phyloP scores from a whole-genome alignment of 2,113 vertebrate species.

The Coracopsis vasa region DNA sequence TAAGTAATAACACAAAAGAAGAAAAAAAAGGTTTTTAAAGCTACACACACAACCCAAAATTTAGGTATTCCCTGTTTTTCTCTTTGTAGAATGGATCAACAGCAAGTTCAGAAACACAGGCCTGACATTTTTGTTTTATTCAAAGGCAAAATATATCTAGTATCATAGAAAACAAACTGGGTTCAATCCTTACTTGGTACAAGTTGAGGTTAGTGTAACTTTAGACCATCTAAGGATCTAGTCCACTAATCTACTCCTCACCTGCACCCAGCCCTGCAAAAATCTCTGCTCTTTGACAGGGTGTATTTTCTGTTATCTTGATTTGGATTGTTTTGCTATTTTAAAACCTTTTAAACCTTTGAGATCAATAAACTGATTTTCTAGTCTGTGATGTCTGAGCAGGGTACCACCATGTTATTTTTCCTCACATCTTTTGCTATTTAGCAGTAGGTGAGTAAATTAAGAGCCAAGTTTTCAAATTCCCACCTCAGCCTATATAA shows the following conservation, averaged over 20 bases:
- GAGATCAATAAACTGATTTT: background rate
- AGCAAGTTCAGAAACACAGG: background rate
- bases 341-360: background rate
- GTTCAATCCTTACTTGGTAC: background rate
- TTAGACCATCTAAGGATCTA: background rate
- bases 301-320: background rate
- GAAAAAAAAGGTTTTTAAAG: background rate
- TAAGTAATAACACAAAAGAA: constrained; percentile 5
- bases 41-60: background rate
- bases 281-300: background rate
- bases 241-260: background rate
- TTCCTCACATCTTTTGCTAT: background rate
- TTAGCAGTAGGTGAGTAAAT: background rate
- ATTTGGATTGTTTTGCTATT: background rate
- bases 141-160: background rate
- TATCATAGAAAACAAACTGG: background rate
- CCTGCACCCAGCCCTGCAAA: background rate
- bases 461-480: background rate
- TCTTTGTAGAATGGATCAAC: background rate
- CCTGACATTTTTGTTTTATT: background rate
- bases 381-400: background rate
- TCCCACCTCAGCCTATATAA: background rate
- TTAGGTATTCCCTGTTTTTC: background rate
- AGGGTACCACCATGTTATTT: background rate
- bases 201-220: background rate